A percentile compares a stretch with the other conserved stretches of the same genome.
These are phyloP conservation scores for Arvicanthis niloticus DNA, from an alignment of 2,113 vertebrate genomes.

Conservation along the genomic window DNA sequence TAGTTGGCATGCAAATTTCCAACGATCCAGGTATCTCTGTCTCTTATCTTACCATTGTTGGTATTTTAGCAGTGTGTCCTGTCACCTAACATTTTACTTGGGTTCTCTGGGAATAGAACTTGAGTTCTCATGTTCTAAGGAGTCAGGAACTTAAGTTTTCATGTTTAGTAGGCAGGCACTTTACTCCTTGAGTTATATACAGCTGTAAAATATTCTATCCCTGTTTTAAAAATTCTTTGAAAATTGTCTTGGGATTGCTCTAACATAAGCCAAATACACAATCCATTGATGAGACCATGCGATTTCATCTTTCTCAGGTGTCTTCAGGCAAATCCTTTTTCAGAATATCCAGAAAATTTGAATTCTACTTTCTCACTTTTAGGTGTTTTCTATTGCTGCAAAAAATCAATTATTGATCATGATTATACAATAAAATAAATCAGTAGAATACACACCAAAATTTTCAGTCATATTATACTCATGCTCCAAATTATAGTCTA, in stretches of 20 bases:
- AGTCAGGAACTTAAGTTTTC: not conserved
- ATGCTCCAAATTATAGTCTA: not conserved
- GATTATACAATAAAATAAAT: not conserved
- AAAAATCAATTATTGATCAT: not conserved
- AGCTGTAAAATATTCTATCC: too few species aligned
- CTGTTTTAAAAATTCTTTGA: not conserved
- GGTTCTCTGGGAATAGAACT: not conserved
- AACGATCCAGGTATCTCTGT: too few species aligned
- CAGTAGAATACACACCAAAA: not conserved
- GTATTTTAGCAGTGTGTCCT: too few species aligned
- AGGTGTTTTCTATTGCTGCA: not conserved
- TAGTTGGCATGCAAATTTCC: not conserved
- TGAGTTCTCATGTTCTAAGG: not conserved
- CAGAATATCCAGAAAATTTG: not conserved
- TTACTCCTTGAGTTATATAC: not conserved
- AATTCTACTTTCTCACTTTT: not conserved
- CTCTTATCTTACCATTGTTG: not conserved
- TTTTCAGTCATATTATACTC: not conserved
- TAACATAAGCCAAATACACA: not conserved
- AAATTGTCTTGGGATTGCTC: not conserved
- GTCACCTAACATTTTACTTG: not conserved
- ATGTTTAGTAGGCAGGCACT: not conserved
- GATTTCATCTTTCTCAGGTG: not conserved
- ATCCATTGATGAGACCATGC: not conserved
- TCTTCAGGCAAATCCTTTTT: not conserved